Percentiles rank a stretch among this genome's conserved stretches.
These are phyloP conservation scores for Melanocharis versteri DNA, from an alignment of 2,113 vertebrate genomes.

Conservation along the genomic window DNA sequence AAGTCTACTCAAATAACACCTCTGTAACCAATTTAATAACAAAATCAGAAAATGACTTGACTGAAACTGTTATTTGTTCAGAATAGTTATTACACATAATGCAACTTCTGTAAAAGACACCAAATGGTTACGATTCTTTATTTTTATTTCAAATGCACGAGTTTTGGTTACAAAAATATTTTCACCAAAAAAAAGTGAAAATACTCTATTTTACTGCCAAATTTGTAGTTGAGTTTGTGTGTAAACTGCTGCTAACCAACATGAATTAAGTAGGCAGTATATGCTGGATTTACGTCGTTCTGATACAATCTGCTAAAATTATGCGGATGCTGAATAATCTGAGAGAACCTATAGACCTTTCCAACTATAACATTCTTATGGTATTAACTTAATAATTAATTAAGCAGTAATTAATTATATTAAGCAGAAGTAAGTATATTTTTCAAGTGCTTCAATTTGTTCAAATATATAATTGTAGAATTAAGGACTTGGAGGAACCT, in stretches of 20 bases:
- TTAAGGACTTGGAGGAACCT: not conserved
- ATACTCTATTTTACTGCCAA: not conserved
- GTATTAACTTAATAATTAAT: not conserved
- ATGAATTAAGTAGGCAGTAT: not conserved
- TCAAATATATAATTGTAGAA: not conserved
- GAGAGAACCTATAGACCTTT: not conserved
- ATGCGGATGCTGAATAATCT: not conserved
- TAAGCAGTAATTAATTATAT: not conserved
- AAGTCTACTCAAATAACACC: accelerated
- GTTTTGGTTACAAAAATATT: not conserved
- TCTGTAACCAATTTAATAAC: not conserved
- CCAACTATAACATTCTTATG: not conserved
- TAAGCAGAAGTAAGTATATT: not conserved
- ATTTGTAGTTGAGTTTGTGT: not conserved
- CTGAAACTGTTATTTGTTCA: not conserved
- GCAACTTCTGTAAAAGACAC: not conserved
- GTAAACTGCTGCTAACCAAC: not conserved
- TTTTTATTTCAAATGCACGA: not conserved
- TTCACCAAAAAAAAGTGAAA: not conserved
- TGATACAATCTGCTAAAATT: not conserved
- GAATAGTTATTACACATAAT: not conserved
- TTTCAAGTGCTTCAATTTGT: not conserved
- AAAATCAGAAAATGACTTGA: not conserved
- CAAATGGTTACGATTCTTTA: not conserved
- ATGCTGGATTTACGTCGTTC: not conserved